Evolutionary conservation across 1,140 invertebrate genomes (phyloP).

Genomic region (Pollicipes pollicipes): DNA sequence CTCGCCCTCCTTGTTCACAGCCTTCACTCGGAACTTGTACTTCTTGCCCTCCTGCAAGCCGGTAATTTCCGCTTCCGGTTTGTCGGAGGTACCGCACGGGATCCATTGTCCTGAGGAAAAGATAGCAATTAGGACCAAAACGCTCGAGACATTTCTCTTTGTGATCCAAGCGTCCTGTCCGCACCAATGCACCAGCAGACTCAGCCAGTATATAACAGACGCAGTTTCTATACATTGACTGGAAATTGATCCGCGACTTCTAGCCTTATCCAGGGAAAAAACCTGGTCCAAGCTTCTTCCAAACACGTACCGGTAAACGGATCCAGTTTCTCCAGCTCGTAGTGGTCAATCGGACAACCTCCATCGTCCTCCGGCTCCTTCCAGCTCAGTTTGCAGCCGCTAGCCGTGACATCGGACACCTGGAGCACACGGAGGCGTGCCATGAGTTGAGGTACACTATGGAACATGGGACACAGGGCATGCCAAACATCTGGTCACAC

Average conservation of each 20-base stretch:
- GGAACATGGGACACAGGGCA: no score
- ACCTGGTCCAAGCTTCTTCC: no score
- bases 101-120: conserved; percentile 64
- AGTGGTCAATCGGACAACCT: conserved; percentile 77
- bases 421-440: conserved; percentile 46
- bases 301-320: conserved; percentile 58
- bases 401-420: conserved; percentile 76
- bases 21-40: conserved; percentile 96
- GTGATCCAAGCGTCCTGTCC: no score
- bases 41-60: conserved; percentile 83
- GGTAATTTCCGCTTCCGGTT: conserved; percentile 62
- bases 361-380: conserved; percentile 79
- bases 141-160: no score
- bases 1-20: conserved; percentile 94
- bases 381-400: conserved; percentile 83
- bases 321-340: conserved; percentile 82
- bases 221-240: no score
- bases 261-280: no score
- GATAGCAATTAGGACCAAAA: no score
- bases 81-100: conserved; percentile 58
- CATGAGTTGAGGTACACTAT: no score
- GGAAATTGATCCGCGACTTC: no score
- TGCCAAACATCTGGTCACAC: no score
- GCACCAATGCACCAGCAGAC: no score
- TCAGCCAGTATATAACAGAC: no score